Evolutionary conservation across 1,140 invertebrate species (phyloP), one percentile per base, ranked within the genome.

Genomic region (Drosophila pseudoananassae): DNA sequence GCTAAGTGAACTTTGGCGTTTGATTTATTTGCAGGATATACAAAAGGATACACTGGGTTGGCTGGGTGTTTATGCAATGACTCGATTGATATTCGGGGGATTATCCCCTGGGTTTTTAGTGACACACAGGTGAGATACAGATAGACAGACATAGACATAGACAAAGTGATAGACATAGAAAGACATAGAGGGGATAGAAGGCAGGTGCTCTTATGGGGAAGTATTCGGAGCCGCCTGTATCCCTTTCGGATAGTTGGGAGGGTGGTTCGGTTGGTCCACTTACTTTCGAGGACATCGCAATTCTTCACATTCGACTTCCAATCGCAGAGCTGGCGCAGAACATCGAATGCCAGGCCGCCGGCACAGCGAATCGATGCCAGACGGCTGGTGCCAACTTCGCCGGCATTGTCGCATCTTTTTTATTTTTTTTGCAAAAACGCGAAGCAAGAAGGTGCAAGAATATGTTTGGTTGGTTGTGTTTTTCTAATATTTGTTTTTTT

Each of bases 261-360:
- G 47, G 47, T 59, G 53, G 64, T 54, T 31, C 15, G 40, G 33
- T 12, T 17, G 38, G 43, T 40, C 36, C 93, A 95, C 97, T 98
- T 97, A 98, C 97, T 97, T 94, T 97, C 97, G 92, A 96, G 91
- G 92, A 95, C 94, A 93, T 98, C 96, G 94, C 97, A 98, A 95
- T 97, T 98, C 94, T 97, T 97, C 93, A 98, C 97, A 94, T 97
- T 96, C 89, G 96, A 95, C 94, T 97, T 98, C 97, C 97, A 98
- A 93, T 98, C 97, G 93, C 97, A 98, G 73, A 97, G 98, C 92
- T 98, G 97, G 87, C 97, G 94, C 92, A 97, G 95, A 92, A 98
- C 96, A 95, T 98, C 97, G 94, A 98, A 98, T 89, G 96, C 97
- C 91, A 98, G 94, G 92, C 97, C 97, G 87, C 95, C 95, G 68